phyloP scores from a whole-genome alignment of 2,888 invertebrate species.

The Gisinianus flammeolus region DNA sequence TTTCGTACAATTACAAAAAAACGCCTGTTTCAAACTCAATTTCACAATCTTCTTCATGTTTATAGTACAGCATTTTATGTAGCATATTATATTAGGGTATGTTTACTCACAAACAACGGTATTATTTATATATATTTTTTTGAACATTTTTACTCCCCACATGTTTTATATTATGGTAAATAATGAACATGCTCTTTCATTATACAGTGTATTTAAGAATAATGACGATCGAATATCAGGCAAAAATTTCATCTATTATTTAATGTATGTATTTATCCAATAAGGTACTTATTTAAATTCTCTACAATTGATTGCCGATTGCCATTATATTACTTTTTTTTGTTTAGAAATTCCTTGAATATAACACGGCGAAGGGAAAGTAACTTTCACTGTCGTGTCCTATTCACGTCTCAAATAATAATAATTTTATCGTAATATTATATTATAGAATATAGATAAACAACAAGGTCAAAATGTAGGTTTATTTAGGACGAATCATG shows the following conservation, averaged over 20 bases:
- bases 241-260: not conserved
- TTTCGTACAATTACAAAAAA: no score
- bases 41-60: no score
- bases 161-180: not conserved
- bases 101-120: not conserved
- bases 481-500: not conserved
- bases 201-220: not conserved
- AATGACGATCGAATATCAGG: not conserved
- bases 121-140: not conserved
- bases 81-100: no score
- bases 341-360: not conserved
- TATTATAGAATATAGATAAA: not conserved
- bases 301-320: constrained; percentile 8
- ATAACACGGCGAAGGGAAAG: not conserved
- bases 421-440: not conserved
- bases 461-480: not conserved
- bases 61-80: no score
- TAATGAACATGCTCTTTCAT: constrained; percentile 2
- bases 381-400: not conserved
- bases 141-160: not conserved
- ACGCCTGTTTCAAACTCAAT: no score
- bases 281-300: constrained; percentile 5
- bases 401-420: not conserved
- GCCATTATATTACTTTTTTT: not conserved
- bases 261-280: not conserved